A percentile compares a stretch with the other conserved stretches of the same genome.
Evolutionary conservation across 2,113 vertebrate species (phyloP).

Genomic region (Phasianus colchicus): DNA sequence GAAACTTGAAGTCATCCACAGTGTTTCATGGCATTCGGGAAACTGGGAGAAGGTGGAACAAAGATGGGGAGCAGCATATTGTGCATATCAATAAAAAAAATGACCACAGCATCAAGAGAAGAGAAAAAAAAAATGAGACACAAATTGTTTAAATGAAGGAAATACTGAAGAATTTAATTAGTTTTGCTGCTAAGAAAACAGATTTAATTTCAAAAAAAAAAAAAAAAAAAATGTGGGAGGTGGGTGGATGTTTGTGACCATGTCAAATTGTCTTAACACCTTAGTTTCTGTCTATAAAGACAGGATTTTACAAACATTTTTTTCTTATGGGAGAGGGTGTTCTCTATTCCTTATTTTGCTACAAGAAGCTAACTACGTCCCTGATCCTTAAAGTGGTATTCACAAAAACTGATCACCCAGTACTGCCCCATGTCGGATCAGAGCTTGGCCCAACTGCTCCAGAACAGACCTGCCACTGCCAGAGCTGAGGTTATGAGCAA

Average conservation of each 20-base stretch:
- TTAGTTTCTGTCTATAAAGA: background rate
- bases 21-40: background rate
- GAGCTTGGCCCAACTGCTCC: background rate
- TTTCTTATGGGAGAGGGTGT: background rate
- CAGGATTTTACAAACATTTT: background rate
- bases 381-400: background rate
- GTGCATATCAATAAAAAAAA: background rate
- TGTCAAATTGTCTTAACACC: background rate
- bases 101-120: background rate
- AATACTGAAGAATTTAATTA: background rate
- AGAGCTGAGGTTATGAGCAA: background rate
- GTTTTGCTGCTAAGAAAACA: background rate
- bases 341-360: background rate
- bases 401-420: background rate
- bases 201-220: background rate
- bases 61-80: background rate
- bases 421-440: background rate
- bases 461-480: background rate
- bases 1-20: background rate
- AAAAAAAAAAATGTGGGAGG: background rate
- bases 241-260: rapidly evolving
- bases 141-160: background rate
- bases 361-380: background rate
- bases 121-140: background rate
- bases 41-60: background rate